Evolutionary conservation across 2,888 invertebrate genomes (phyloP).

Genomic region (Disparrhopalites patrizii): DNA sequence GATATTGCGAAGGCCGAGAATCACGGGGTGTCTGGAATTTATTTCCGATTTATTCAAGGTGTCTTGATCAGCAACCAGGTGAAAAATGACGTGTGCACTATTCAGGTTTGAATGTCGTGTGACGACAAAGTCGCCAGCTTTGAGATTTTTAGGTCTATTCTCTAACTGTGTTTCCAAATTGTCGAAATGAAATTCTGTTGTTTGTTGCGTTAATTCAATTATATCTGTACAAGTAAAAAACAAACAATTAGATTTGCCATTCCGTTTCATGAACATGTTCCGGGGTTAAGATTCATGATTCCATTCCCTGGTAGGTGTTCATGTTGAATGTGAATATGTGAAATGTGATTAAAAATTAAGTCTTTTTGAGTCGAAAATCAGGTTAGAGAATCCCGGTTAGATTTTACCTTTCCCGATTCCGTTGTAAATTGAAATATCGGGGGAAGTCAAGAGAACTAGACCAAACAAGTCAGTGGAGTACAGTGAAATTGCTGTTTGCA

Average conservation of each 20-base stretch:
- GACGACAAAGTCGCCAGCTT: constrained; percentile 74
- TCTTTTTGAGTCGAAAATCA: no score
- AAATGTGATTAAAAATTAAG: no score
- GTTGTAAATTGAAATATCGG: constrained; percentile 61
- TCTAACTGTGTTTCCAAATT: constrained; percentile 80
- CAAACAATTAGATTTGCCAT: background rate
- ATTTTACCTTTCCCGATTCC: constrained; percentile 60
- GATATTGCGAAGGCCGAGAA: constrained; percentile 89
- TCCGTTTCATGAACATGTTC: background rate
- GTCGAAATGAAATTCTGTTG: constrained; percentile 93
- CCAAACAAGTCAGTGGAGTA: constrained; percentile 89
- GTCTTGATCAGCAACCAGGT: constrained; percentile 70
- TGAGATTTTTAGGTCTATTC: constrained; percentile 37
- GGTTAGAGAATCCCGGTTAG: background rate
- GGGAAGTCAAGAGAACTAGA: constrained; percentile 75
- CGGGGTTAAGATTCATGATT: no score
- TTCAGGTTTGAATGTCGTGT: constrained; percentile 90
- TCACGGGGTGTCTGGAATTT: constrained; percentile 90
- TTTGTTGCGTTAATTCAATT: constrained; percentile 66
- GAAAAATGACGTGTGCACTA: constrained; percentile 92
- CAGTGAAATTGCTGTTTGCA: constrained; percentile 88
- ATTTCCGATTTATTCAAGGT: constrained; percentile 62
- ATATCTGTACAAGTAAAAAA: constrained; percentile 57
- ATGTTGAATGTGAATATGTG: no score
- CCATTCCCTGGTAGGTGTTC: no score